Evolutionary conservation across 1,140 invertebrate species (phyloP), one percentile per base, ranked within the genome.

Genomic region (Pseudomyrmex sp.): DNA sequence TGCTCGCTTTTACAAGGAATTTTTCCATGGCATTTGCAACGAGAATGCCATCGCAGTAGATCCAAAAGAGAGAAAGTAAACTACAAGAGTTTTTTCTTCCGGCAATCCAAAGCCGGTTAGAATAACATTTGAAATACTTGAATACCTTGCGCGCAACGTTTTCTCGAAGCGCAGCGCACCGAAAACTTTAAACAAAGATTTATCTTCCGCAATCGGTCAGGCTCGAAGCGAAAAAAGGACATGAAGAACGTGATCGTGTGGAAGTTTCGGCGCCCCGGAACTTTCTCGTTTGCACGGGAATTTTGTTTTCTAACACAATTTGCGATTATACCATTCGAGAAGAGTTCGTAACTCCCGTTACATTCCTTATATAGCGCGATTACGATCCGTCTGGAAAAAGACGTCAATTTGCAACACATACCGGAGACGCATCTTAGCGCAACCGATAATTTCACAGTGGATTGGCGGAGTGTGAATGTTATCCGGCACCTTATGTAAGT

Each of bases 131-230:
- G 59, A 72, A 70, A 80, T 80, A 80, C 44, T 35, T 72, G 35
- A 35, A 35, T 35, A 35, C 0, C 5, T 35, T 35, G 35, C 35
- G 76, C n/a, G 66, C 76, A 80, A 80, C 56, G 46, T 70, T 72
- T 69, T 48, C 44, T 54, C 20, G 35, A 26, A 44, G 76, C 35
- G 35, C 44, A 48, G 54, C n/a, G 66, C 66, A 50, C 68, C 44
- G 66, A 80, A 80, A 80, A 80, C 76, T 80, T 80, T 80, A 80
- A 80, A 80, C 56, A 80, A 80, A 80, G 76, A 80, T 80, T 80
- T 80, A 80, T 80, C 76, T 80, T 70, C 54, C 76, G 76, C 44
- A 77, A 63, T 68, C 48, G 35, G 35, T 35, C 62, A 44, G 52
- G 10, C 50, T 46, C 65, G 52, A 70, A 48, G 52, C 66, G 52